phyloP scores from a whole-genome alignment of 2,888 invertebrate genomes.

The Ametastegia equiseti region DNA sequence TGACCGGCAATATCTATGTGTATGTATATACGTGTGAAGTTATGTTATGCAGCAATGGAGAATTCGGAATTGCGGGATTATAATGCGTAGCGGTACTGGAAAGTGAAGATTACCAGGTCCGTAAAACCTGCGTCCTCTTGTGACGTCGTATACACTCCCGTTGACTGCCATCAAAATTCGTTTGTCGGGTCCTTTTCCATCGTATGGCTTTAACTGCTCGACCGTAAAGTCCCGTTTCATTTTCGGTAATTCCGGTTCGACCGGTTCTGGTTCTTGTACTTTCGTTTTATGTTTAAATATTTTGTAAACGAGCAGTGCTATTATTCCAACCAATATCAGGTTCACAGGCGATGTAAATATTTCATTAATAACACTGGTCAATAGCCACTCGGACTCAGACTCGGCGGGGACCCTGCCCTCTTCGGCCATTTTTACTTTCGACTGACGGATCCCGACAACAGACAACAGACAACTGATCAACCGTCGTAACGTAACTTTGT shows the following conservation, averaged over 20 bases:
- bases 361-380: conserved; percentile 78
- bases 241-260: conserved; percentile 85
- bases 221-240: conserved; percentile 93
- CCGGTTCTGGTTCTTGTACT: conserved; percentile 69
- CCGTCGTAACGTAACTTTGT: not conserved
- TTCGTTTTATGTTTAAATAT: conserved; percentile 80
- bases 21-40: not conserved
- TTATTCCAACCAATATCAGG: conserved; percentile 82
- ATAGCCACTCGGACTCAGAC: conserved; percentile 62
- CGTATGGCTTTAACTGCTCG: conserved; percentile 90
- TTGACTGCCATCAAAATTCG: conserved; percentile 95
- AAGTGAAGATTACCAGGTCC: conserved; percentile 87
- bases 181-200: conserved; percentile 92
- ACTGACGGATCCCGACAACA: conserved; percentile 38
- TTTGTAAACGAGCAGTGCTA: conserved; percentile 86
- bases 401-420: conserved; percentile 60
- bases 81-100: not conserved
- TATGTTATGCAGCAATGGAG: not conserved
- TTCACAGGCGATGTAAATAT: conserved; percentile 86
- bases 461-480: conserved; percentile 46
- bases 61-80: not conserved
- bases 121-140: conserved; percentile 93
- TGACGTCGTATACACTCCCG: conserved; percentile 96
- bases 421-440: conserved; percentile 71
- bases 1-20: conserved; percentile 16